phyloP scores from a whole-genome alignment of 2,888 invertebrate species.

The Sipha maydis region DNA sequence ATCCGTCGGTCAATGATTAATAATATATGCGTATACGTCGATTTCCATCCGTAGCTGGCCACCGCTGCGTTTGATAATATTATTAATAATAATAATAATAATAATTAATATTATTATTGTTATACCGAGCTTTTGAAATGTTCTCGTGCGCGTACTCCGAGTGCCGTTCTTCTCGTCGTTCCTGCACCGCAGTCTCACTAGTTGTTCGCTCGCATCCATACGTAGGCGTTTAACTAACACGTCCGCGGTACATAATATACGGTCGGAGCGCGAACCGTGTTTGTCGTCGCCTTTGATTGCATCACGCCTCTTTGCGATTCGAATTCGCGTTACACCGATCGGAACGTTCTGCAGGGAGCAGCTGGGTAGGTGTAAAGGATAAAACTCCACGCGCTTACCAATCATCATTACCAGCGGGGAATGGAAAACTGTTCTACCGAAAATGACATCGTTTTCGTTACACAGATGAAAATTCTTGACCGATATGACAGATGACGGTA shows the following conservation, averaged over 20 bases:
- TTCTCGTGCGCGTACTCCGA: not conserved
- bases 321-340: not conserved
- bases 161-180: not conserved
- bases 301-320: not conserved
- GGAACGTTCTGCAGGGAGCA: too few relatives aligned
- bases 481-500: too few relatives aligned
- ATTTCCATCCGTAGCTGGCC: not conserved
- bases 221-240: not conserved
- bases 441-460: too few relatives aligned
- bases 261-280: not conserved
- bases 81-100: too few relatives aligned
- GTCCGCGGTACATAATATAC: not conserved
- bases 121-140: not conserved
- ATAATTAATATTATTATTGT: too few relatives aligned
- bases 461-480: too few relatives aligned
- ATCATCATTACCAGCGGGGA: too few relatives aligned
- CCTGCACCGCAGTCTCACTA: not conserved
- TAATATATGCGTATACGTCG: not conserved
- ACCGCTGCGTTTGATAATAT: not conserved
- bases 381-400: too few relatives aligned
- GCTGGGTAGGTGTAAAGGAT: too few relatives aligned
- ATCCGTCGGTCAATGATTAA: conserved; percentile 46
- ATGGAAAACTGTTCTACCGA: too few relatives aligned
- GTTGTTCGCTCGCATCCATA: not conserved
- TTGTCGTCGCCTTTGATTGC: too few relatives aligned